Percentiles rank a stretch among this genome's conserved stretches.
Evolutionary conservation across 2,888 invertebrate species (phyloP).

Genomic region (Hesperia comma): DNA sequence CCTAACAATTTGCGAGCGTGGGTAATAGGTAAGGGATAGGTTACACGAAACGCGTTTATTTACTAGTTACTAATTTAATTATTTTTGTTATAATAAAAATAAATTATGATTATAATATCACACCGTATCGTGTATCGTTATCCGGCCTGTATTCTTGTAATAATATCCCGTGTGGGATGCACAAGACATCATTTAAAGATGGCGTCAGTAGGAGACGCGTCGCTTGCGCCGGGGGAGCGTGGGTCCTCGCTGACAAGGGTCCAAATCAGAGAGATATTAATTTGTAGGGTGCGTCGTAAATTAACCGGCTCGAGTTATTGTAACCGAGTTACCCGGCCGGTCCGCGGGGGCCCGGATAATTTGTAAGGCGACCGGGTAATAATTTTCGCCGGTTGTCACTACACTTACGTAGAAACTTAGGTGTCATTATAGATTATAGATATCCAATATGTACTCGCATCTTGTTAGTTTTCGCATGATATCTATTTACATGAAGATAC

Average conservation of each 20-base stretch:
- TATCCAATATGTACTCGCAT: too few relatives aligned
- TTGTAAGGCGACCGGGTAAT: slow-evolving; percentile 73
- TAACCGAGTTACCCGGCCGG: slow-evolving; percentile 66
- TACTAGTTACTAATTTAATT: too few relatives aligned
- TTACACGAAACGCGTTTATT: too few relatives aligned
- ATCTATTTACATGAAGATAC: too few relatives aligned
- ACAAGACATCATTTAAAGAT: slow-evolving; percentile 1
- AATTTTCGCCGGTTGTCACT: slow-evolving; percentile 56
- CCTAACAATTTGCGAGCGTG: too few relatives aligned
- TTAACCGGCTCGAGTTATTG: slow-evolving; percentile 73
- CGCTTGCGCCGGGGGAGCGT: slow-evolving; percentile 4
- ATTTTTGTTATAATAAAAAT: too few relatives aligned
- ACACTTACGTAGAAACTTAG: slow-evolving; percentile 4
- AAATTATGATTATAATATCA: too few relatives aligned
- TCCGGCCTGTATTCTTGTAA: neutral
- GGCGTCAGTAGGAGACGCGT: slow-evolving; percentile 1
- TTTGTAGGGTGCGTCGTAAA: slow-evolving; percentile 78
- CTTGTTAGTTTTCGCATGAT: too few relatives aligned
- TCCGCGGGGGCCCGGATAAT: slow-evolving; percentile 55
- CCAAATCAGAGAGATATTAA: slow-evolving; percentile 80
- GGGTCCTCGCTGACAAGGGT: slow-evolving; percentile 74
- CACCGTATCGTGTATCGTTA: too few relatives aligned
- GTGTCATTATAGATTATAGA: too few relatives aligned
- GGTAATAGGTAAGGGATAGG: too few relatives aligned
- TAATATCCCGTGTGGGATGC: neutral